Conservation (phyloP, 2,113 vertebrate species). For the Micromys minutus region DNA sequence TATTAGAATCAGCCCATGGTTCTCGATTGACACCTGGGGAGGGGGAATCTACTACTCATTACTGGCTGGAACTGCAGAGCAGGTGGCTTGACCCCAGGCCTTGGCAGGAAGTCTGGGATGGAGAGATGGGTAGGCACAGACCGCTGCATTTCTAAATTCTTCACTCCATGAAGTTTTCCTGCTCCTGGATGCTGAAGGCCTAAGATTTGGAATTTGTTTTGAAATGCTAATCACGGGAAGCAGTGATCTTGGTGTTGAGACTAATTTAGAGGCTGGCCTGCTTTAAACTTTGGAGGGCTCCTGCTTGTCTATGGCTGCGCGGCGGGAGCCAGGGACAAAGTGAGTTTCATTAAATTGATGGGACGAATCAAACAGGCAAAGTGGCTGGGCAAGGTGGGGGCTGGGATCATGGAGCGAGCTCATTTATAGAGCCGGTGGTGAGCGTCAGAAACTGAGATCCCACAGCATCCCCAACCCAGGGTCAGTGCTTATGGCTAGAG, state of each 20-base stretch:
- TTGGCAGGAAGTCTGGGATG: not conserved
- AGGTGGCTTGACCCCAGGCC: not conserved
- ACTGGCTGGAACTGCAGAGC: not conserved
- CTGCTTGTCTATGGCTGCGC: not conserved
- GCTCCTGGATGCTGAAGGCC: slow-evolving; percentile 49
- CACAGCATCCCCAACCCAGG: not conserved
- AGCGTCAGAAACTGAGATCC: not conserved
- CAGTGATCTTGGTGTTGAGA: slow-evolving; percentile 44
- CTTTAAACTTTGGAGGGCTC: slow-evolving; percentile 67
- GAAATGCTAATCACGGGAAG: slow-evolving; percentile 68
- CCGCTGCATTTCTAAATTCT: slow-evolving; percentile 41
- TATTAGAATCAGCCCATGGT: not conserved
- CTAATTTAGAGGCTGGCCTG: slow-evolving; percentile 62
- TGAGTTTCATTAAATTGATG: slow-evolving; percentile 65
- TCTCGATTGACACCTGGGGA: not conserved
- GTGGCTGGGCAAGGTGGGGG: not conserved
- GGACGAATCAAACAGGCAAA: slow-evolving; percentile 46
- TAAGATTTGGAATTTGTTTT: slow-evolving; percentile 55
- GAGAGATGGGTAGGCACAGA: not conserved
- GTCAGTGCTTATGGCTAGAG: not conserved
- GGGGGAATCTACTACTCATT: not conserved
- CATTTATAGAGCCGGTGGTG: not conserved
- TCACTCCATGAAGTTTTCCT: not conserved
- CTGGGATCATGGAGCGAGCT: not conserved
- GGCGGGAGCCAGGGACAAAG: not conserved